These are phyloP conservation scores for Cyclura pinguis DNA, from an alignment of 2,797 vertebrate genomes.

Conservation along the genomic window DNA sequence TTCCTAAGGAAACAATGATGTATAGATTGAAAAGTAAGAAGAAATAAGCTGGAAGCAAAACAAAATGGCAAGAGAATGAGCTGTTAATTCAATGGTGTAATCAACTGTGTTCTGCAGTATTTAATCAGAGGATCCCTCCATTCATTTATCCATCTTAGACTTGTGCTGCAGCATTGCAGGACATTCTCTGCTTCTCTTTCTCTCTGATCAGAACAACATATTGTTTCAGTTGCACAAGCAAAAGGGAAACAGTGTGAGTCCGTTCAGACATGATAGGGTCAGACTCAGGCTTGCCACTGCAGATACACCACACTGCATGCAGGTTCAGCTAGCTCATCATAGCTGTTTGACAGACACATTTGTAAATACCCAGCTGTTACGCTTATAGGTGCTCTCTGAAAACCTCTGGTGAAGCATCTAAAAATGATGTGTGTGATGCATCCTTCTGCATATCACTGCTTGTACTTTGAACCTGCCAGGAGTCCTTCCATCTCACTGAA, in stretches of 20 bases:
- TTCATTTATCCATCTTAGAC: conserved; percentile 62
- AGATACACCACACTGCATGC: not conserved
- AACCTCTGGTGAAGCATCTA: not conserved
- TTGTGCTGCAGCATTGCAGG: conserved; percentile 67
- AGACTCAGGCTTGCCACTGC: not conserved
- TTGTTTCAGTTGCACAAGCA: conserved; percentile 55
- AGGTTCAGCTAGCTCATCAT: not conserved
- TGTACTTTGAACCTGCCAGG: not conserved
- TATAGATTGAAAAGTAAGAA: conserved; percentile 57
- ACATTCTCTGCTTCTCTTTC: conserved; percentile 56
- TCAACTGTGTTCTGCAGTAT: conserved; percentile 66
- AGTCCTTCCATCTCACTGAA: not conserved
- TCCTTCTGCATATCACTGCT: not conserved
- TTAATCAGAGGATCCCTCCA: conserved; percentile 64
- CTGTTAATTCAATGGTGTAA: conserved; percentile 67
- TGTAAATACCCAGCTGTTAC: not conserved
- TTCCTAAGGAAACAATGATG: conserved; percentile 54
- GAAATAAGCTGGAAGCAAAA: conserved; percentile 45
- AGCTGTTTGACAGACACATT: not conserved
- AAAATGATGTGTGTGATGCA: not conserved
- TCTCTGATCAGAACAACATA: not conserved
- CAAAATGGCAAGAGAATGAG: conserved; percentile 43
- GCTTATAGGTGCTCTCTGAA: not conserved
- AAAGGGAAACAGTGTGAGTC: conserved; percentile 32
- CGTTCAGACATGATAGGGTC: not conserved